Evolutionary conservation across 2,888 invertebrate genomes (phyloP).

Genomic region (Cheilosia soror): DNA sequence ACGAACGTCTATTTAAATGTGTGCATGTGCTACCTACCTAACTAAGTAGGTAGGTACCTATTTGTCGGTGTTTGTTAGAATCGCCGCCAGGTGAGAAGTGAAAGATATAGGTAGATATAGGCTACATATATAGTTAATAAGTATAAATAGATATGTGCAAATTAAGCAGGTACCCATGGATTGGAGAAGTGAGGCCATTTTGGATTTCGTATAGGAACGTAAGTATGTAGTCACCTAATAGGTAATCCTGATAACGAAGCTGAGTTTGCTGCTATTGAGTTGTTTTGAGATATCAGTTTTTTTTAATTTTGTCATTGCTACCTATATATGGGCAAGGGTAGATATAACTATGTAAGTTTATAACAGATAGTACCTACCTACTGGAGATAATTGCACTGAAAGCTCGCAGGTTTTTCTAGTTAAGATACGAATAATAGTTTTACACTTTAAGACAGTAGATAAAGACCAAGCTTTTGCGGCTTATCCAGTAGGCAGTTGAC

Average conservation of each 20-base stretch:
- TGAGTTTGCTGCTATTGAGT: not conserved
- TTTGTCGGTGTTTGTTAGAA: conserved; percentile 31
- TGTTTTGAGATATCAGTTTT: not conserved
- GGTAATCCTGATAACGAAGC: conserved; percentile 29
- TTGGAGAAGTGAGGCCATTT: conserved; percentile 28
- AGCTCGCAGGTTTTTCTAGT: no score
- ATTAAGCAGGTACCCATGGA: not conserved
- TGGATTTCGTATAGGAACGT: conserved; percentile 4
- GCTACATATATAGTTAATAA: no score
- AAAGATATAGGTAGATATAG: not conserved
- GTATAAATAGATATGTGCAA: not conserved
- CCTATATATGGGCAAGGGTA: not conserved
- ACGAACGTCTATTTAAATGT: conserved; percentile 14
- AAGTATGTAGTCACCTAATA: not conserved
- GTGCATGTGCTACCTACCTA: conserved; percentile 18
- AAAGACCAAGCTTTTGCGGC: no score
- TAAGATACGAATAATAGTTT: not conserved
- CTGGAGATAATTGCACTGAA: no score
- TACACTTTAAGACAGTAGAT: not conserved
- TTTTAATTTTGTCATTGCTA: not conserved
- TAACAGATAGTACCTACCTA: no score
- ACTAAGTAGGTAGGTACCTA: not conserved
- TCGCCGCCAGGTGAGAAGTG: conserved; percentile 24
- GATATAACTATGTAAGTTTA: no score
- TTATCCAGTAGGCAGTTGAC: no score